Percentiles rank a stretch among this genome's conserved stretches.
These are phyloP conservation scores for Antheraea assamensis DNA, from an alignment of 2,888 invertebrate genomes.

Conservation along the genomic window DNA sequence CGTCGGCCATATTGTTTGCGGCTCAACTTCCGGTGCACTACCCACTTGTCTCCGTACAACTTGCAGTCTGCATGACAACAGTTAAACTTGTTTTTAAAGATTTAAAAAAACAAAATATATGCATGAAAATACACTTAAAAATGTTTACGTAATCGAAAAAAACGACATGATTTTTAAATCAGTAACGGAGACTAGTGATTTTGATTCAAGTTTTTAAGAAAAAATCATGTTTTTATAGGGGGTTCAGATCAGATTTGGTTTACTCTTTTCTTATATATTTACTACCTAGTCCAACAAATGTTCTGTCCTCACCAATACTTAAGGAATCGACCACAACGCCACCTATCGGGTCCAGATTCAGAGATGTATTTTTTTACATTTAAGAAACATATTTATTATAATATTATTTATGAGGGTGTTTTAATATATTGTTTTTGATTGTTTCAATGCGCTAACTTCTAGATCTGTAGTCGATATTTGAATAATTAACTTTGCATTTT, in stretches of 20 bases:
- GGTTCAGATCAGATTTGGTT: neutral
- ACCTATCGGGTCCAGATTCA: too few relatives aligned
- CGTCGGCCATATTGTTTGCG: slow-evolving; percentile 70
- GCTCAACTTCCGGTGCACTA: slow-evolving; percentile 59
- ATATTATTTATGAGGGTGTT: too few relatives aligned
- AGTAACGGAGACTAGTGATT: neutral
- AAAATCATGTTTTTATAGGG: neutral
- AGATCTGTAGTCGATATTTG: too few relatives aligned
- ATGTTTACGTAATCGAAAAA: neutral
- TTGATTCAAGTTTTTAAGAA: too few relatives aligned
- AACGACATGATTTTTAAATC: neutral
- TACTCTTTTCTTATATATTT: neutral
- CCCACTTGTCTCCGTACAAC: slow-evolving; percentile 49
- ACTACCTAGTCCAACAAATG: too few relatives aligned
- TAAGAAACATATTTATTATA: too few relatives aligned
- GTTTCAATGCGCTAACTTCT: too few relatives aligned
- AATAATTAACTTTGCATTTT: too few relatives aligned
- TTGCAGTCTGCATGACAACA: slow-evolving; percentile 34
- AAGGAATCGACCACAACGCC: too few relatives aligned
- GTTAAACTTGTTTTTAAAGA: slow-evolving; percentile 46
- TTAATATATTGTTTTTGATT: too few relatives aligned
- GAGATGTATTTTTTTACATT: too few relatives aligned
- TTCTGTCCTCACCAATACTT: too few relatives aligned
- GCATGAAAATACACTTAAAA: neutral
- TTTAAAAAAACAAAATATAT: neutral